Evolutionary conservation across 2,888 invertebrate genomes (phyloP).

Genomic region (Mesorhabditis spiculigera): DNA sequence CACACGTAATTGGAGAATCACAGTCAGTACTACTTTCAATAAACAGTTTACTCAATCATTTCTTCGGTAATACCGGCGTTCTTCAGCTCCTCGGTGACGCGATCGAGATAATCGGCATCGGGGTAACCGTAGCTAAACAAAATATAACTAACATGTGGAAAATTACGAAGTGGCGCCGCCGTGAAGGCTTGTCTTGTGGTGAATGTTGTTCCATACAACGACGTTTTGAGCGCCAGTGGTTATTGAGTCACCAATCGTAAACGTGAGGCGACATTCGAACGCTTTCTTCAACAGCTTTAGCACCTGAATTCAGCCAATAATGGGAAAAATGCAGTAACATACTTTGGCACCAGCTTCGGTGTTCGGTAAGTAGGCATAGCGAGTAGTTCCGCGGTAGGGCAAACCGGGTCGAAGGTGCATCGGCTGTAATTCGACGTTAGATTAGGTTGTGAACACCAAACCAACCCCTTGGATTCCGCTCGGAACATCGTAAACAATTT

Average conservation of each 20-base stretch:
- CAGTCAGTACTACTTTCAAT: no score
- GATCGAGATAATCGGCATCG: constrained; percentile 74
- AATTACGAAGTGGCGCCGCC: constrained; percentile 30
- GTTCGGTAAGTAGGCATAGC: constrained; percentile 20
- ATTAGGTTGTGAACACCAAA: neutral
- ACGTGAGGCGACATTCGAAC: constrained; percentile 78
- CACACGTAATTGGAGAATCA: no score
- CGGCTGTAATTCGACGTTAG: neutral
- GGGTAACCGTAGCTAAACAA: constrained; percentile 68
- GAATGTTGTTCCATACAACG: constrained; percentile 85
- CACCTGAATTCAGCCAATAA: constrained; percentile 61
- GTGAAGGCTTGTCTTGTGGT: constrained; percentile 71
- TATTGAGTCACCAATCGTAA: constrained; percentile 79
- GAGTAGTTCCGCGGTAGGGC: constrained; percentile 18
- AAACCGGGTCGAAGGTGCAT: constrained; percentile 22
- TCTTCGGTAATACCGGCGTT: constrained; percentile 59
- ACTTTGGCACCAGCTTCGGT: constrained; percentile 62
- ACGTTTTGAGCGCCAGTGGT: constrained; percentile 78
- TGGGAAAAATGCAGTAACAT: constrained; percentile 64
- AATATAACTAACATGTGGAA: neutral
- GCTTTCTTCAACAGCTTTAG: constrained; percentile 75
- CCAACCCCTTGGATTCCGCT: constrained; percentile 14
- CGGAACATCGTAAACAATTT: constrained; percentile 12
- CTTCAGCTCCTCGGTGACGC: constrained; percentile 64
- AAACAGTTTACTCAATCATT: constrained; percentile 27